Evolutionary conservation across 2,888 invertebrate species (phyloP).

Genomic region (Embidobia sp.): DNA sequence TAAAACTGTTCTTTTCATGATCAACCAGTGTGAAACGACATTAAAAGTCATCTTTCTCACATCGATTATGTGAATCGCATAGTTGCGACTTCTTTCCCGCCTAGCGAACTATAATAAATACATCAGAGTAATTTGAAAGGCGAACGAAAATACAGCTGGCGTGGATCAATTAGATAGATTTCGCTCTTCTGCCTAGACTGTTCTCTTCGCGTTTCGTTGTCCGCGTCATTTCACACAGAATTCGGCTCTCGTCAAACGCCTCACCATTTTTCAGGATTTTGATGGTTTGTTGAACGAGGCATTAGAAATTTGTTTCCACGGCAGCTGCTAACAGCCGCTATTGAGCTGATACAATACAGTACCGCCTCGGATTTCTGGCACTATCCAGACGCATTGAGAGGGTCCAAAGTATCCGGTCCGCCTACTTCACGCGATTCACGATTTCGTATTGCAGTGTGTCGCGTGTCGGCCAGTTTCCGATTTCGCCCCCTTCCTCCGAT

Average conservation of each 20-base stretch:
- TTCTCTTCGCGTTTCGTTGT: constrained; percentile 57
- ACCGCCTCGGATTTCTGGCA: constrained; percentile 73
- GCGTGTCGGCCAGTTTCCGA: constrained; percentile 32
- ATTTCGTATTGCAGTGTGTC: constrained; percentile 36
- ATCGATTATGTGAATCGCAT: too few relatives aligned
- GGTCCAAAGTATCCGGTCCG: constrained; percentile 46
- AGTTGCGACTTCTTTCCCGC: constrained; percentile 9
- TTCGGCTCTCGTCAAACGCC: too few relatives aligned
- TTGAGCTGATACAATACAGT: constrained; percentile 71
- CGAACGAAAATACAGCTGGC: constrained; percentile 54
- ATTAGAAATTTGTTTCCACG: constrained; percentile 77
- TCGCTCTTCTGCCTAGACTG: constrained; percentile 38
- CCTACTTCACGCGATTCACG: constrained; percentile 53
- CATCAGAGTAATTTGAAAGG: constrained; percentile 40
- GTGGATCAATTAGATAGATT: constrained; percentile 55
- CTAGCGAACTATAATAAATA: constrained; percentile 38
- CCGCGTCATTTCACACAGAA: too few relatives aligned
- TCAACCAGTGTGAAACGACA: constrained; percentile 5
- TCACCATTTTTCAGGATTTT: constrained; percentile 70
- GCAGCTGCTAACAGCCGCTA: constrained; percentile 73
- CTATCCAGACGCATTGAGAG: constrained; percentile 58
- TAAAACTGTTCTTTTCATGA: not conserved
- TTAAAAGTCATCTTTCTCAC: constrained; percentile 28
- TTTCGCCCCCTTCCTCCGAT: constrained; percentile 22
- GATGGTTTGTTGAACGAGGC: constrained; percentile 76